Percentiles rank a stretch among this genome's conserved stretches.
phyloP scores from a whole-genome alignment of 92 coral and sea anemone species.

The Bergia puertoricense region DNA sequence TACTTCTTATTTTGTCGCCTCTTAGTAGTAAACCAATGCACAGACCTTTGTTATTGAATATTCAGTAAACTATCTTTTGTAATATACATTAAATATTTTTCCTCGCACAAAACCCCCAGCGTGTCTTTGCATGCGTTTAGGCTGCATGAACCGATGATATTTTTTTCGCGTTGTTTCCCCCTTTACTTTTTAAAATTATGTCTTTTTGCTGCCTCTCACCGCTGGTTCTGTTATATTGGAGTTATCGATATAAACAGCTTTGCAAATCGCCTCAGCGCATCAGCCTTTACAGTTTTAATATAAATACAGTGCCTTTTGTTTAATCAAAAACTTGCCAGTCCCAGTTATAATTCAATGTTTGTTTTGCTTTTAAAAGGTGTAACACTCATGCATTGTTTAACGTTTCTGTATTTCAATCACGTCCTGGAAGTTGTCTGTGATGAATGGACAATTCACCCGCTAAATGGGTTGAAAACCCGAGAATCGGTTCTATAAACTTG shows the following conservation, averaged over 20 bases:
- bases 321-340: background rate
- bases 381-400: background rate
- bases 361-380: background rate
- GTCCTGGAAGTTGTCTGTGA: background rate
- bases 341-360: background rate
- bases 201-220: background rate
- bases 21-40: background rate
- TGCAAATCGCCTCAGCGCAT: background rate
- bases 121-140: background rate
- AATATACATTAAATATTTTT: no score
- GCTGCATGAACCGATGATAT: background rate
- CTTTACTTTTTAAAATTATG: background rate
- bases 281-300: no score
- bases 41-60: background rate
- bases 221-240: background rate
- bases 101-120: background rate
- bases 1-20: background rate
- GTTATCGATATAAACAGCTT: background rate
- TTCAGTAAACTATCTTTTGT: background rate
- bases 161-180: background rate
- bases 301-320: background rate
- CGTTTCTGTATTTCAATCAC: background rate
- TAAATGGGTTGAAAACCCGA: constrained; percentile 8
- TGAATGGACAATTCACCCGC: background rate
- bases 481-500: background rate